Percentiles rank a stretch among this genome's conserved stretches.
Evolutionary conservation across 2,888 invertebrate genomes (phyloP).

Genomic region (Apodemia hepburni): DNA sequence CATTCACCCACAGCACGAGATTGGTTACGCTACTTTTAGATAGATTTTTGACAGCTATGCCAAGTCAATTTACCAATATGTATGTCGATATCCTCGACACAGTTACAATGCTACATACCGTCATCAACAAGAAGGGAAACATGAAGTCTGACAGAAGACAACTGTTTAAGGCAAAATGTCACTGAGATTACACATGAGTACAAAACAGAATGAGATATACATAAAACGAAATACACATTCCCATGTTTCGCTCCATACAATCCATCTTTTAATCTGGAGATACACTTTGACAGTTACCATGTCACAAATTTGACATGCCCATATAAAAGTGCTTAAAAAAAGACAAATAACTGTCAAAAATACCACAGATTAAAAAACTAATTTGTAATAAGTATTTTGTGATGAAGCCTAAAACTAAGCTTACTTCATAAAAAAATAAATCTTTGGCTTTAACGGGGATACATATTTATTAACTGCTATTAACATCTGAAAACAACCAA

Average conservation of each 20-base stretch:
- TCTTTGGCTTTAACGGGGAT: conserved; percentile 15
- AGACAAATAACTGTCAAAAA: conserved; percentile 2
- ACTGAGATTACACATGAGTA: background rate
- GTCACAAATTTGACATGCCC: background rate
- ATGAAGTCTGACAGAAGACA: conserved; percentile 1
- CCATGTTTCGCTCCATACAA: background rate
- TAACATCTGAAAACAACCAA: conserved; percentile 6
- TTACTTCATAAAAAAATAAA: conserved; percentile 14
- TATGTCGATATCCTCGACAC: conserved; percentile 21
- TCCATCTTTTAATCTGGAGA: background rate
- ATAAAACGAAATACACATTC: conserved; percentile 6
- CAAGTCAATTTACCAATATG: conserved; percentile 28
- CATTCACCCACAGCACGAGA: conserved; percentile 21
- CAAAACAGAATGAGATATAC: background rate
- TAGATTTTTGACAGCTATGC: conserved; percentile 23
- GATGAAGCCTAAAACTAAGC: conserved; percentile 11
- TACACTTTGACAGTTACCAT: background rate
- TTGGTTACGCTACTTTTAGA: conserved; percentile 21
- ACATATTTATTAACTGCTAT: conserved; percentile 13
- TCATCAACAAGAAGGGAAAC: conserved; percentile 17
- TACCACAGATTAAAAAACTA: background rate
- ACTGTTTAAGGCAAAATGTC: conserved; percentile 1
- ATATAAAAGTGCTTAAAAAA: conserved; percentile 5
- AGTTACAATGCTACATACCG: conserved; percentile 24
- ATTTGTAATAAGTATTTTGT: background rate